Evolutionary conservation across 2,113 vertebrate species (phyloP).

Genomic region (Rhegmatorhina hoffmannsi): DNA sequence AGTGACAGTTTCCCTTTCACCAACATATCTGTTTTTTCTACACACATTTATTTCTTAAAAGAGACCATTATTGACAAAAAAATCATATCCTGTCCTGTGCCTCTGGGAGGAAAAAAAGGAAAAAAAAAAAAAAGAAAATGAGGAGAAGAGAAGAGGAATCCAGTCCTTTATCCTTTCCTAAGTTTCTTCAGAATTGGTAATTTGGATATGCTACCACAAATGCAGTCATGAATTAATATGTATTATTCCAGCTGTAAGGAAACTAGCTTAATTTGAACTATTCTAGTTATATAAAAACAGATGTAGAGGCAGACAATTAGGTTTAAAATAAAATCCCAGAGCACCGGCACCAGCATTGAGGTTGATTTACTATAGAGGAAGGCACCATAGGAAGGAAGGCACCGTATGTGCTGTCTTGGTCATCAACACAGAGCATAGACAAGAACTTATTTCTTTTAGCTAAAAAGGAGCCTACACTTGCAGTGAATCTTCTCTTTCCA

Average conservation of each 20-base stretch:
- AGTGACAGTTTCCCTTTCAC: neutral
- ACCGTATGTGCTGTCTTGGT: neutral
- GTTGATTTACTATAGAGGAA: neutral
- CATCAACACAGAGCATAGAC: neutral
- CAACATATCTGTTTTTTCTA: neutral
- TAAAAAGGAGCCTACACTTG: neutral
- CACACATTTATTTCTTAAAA: neutral
- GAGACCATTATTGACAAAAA: neutral
- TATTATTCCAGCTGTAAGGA: neutral
- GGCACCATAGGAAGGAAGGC: neutral
- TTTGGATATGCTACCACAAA: neutral
- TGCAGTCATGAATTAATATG: neutral
- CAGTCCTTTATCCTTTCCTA: neutral
- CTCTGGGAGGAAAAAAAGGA: too few species aligned
- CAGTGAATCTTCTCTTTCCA: neutral
- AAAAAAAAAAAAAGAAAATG: neutral
- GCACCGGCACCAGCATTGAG: neutral
- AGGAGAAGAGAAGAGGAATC: too few species aligned
- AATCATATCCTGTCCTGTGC: neutral
- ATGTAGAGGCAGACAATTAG: neutral
- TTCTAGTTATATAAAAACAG: neutral
- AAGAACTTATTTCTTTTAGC: neutral
- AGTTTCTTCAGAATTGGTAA: neutral
- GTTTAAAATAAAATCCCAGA: neutral
- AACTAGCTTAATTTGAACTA: neutral